A percentile compares a stretch with the other conserved stretches of the same genome.
phyloP scores from a whole-genome alignment of 2,888 invertebrate species.

The Augiades crinisus region DNA sequence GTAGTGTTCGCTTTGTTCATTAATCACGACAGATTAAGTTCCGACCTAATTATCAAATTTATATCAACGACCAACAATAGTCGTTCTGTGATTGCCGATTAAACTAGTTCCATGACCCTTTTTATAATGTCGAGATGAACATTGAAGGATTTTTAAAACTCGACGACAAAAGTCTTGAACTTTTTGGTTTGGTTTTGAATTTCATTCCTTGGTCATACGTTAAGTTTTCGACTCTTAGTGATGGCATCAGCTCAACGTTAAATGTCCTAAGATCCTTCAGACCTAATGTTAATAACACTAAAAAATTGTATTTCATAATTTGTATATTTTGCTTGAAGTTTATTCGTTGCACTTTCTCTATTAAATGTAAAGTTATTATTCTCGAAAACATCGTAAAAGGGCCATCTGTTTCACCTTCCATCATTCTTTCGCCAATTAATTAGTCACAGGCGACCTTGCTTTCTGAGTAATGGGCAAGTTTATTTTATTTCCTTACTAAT shows the following conservation, averaged over 20 bases:
- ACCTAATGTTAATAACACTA: too few relatives aligned
- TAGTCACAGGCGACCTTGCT: conserved; percentile 53
- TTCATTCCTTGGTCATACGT: too few relatives aligned
- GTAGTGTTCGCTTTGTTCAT: conserved; percentile 68
- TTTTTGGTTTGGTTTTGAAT: background rate
- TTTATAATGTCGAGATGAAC: too few relatives aligned
- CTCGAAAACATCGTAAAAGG: conserved; percentile 5
- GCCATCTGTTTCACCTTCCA: conserved; percentile 28
- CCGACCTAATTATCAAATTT: conserved; percentile 68
- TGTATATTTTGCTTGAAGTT: background rate
- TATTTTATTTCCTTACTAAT: conserved; percentile 61
- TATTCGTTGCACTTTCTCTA: background rate
- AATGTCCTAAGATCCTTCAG: too few relatives aligned
- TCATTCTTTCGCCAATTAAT: conserved; percentile 52
- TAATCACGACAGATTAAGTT: conserved; percentile 71
- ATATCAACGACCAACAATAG: conserved; percentile 48
- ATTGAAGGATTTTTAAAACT: background rate
- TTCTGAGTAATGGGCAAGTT: conserved; percentile 52
- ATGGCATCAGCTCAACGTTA: too few relatives aligned
- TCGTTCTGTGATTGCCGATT: conserved; percentile 13
- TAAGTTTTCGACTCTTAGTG: too few relatives aligned
- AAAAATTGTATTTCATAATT: too few relatives aligned
- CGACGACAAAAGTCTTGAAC: background rate
- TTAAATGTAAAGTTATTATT: background rate
- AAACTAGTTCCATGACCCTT: conserved; percentile 1